A percentile compares a stretch with the other conserved stretches of the same genome.
phyloP scores from a whole-genome alignment of 2,797 vertebrate genomes.

The Mareca penelope region DNA sequence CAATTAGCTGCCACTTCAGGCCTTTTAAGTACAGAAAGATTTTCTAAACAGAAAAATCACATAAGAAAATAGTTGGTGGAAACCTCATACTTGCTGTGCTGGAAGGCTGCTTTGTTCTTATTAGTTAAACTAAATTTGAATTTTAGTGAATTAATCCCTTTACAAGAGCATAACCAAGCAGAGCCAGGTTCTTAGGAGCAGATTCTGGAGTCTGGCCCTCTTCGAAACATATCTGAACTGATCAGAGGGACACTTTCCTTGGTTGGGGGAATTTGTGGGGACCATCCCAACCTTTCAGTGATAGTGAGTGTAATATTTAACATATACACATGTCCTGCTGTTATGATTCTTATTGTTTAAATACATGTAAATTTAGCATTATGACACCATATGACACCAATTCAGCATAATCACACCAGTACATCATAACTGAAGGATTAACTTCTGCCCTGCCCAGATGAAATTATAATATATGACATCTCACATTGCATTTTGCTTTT shows the following conservation, averaged over 20 bases:
- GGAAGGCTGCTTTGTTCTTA: background rate
- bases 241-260: background rate
- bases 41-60: background rate
- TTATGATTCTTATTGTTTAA: background rate
- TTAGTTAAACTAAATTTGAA: background rate
- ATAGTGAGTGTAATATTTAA: background rate
- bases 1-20: background rate
- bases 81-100: background rate
- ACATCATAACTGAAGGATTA: background rate
- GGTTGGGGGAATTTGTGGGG: background rate
- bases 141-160: background rate
- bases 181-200: background rate
- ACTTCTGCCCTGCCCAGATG: background rate
- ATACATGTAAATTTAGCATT: background rate
- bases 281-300: background rate
- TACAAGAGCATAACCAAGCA: background rate
- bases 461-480: background rate
- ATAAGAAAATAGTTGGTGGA: background rate
- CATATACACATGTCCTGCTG: background rate
- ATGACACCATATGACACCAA: too few relatives aligned
- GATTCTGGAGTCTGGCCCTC: fast-evolving
- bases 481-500: background rate
- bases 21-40: background rate
- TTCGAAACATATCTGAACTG: background rate
- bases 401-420: background rate